These are phyloP conservation scores for Hippasteria phrygiana DNA, from an alignment of 53 echinoderm and acorn worm species.

Conservation along the genomic window DNA sequence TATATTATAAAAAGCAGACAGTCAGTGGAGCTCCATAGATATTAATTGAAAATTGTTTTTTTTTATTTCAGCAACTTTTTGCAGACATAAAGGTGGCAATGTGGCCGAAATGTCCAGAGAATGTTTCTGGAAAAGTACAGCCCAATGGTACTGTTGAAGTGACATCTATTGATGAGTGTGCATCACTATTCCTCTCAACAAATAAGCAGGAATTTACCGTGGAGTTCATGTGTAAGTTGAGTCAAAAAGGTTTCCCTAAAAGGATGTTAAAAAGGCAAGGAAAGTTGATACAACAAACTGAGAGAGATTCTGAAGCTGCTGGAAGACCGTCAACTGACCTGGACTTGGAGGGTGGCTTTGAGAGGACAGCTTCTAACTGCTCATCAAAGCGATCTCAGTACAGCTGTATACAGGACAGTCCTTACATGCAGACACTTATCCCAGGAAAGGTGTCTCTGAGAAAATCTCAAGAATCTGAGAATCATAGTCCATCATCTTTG, in stretches of 20 bases:
- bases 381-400: neutral
- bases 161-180: slow-evolving; percentile 74
- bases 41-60: neutral
- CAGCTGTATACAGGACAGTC: slow-evolving; percentile 26
- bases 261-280: neutral
- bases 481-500: neutral
- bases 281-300: neutral
- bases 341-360: neutral
- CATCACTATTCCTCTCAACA: slow-evolving; percentile 62
- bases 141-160: slow-evolving; percentile 64
- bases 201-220: slow-evolving; percentile 78
- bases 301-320: neutral
- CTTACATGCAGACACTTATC: slow-evolving; percentile 29
- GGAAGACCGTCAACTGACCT: slow-evolving; percentile 22
- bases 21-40: neutral
- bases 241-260: slow-evolving; percentile 3
- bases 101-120: slow-evolving; percentile 53
- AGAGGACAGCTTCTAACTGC: neutral
- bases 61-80: slow-evolving; percentile 71
- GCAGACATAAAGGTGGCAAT: slow-evolving; percentile 66
- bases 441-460: neutral
- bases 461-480: neutral
- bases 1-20: too few relatives aligned
- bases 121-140: slow-evolving; percentile 1
- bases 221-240: slow-evolving; percentile 76